Percentiles rank a stretch among this genome's conserved stretches.
phyloP scores from a whole-genome alignment of 2,888 invertebrate species.

The Ennomos fuscantarius region DNA sequence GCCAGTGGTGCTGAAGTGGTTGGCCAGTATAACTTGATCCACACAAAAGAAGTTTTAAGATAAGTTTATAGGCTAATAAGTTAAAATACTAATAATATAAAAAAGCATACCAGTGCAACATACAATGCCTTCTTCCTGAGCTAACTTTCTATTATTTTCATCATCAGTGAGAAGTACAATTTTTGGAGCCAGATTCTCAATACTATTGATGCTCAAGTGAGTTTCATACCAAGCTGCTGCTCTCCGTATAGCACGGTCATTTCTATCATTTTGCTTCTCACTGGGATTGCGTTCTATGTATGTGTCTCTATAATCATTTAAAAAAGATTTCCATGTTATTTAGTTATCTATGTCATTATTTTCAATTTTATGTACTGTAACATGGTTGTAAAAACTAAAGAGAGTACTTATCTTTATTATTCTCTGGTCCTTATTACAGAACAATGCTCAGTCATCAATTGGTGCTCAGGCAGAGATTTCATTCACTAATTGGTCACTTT shows the following conservation, averaged over 20 bases:
- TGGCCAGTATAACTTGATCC: too few species aligned
- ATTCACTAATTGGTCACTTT: too few species aligned
- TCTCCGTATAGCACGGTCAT: constrained; percentile 94
- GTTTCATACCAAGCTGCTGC: constrained; percentile 93
- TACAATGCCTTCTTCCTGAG: constrained; percentile 88
- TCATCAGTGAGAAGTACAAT: constrained; percentile 95
- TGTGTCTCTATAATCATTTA: constrained; percentile 90
- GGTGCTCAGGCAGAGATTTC: too few species aligned
- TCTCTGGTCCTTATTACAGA: too few species aligned
- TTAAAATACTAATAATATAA: neutral
- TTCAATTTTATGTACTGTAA: too few species aligned
- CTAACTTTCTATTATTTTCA: constrained; percentile 89
- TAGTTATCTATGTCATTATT: too few species aligned
- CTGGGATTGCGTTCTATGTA: constrained; percentile 92
- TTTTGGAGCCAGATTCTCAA: constrained; percentile 72
- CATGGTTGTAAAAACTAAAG: too few species aligned
- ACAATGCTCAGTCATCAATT: too few species aligned
- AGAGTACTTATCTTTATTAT: too few species aligned
- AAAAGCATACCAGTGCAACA: constrained; percentile 87
- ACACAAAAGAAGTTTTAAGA: too few species aligned
- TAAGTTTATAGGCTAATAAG: neutral
- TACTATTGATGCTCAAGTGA: constrained; percentile 85
- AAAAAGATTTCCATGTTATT: neutral
- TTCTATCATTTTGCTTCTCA: constrained; percentile 95
- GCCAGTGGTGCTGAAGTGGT: too few species aligned